phyloP scores from a whole-genome alignment of 2,888 invertebrate species.

The Criorhina ranunculi region DNA sequence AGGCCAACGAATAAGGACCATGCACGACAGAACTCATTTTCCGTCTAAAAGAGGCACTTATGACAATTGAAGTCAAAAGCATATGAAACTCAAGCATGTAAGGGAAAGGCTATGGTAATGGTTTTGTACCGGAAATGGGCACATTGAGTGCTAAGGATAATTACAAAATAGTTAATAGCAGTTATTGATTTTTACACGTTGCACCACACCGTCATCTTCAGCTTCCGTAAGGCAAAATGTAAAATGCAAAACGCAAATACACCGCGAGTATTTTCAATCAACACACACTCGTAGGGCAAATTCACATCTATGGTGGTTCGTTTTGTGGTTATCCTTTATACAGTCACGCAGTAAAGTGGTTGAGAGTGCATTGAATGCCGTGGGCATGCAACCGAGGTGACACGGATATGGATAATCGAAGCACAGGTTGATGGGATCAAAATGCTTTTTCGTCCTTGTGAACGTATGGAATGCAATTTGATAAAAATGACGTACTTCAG shows the following conservation, averaged over 20 bases:
- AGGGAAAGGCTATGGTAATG: neutral
- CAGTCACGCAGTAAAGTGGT: neutral
- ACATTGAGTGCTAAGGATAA: neutral
- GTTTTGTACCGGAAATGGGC: too few relatives aligned
- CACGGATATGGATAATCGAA: constrained; percentile 12
- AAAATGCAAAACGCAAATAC: constrained; percentile 12
- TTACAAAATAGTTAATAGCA: neutral
- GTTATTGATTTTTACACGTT: neutral
- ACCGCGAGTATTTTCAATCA: constrained; percentile 33
- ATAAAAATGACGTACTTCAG: constrained; percentile 11
- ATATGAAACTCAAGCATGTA: neutral
- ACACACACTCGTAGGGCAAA: constrained; percentile 3
- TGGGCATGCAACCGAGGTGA: neutral
- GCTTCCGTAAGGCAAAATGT: neutral
- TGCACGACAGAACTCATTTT: constrained; percentile 3
- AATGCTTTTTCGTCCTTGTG: constrained; percentile 4
- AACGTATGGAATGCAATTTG: constrained; percentile 41
- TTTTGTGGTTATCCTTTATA: neutral
- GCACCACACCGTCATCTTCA: constrained; percentile 1
- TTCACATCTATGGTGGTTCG: neutral
- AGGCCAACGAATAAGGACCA: neutral
- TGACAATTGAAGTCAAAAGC: constrained; percentile 1
- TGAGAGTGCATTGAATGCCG: neutral
- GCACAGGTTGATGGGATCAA: neutral
- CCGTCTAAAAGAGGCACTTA: neutral